Evolutionary conservation across 1,140 invertebrate genomes (phyloP).

Genomic region (Cherax quadricarinatus): DNA sequence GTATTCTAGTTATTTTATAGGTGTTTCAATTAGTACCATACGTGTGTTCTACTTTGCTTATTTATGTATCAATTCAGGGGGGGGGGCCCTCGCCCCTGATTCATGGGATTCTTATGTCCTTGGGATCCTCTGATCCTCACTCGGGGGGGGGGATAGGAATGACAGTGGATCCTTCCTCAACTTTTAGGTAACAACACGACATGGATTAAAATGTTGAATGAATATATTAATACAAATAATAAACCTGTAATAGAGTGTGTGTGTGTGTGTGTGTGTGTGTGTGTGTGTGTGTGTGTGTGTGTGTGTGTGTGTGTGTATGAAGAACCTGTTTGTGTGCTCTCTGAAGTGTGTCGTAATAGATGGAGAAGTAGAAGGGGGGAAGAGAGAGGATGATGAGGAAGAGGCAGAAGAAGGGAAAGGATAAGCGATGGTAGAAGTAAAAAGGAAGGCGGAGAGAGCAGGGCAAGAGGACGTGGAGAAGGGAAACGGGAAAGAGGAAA

Average conservation of each 20-base stretch:
- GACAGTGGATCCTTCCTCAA: too few relatives aligned
- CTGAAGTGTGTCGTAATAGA: neutral
- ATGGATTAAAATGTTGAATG: too few relatives aligned
- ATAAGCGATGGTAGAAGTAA: neutral
- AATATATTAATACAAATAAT: too few relatives aligned
- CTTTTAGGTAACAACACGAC: too few relatives aligned
- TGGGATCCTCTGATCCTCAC: too few relatives aligned
- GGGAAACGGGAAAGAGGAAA: neutral
- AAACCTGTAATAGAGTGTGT: neutral
- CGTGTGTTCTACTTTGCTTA: too few relatives aligned
- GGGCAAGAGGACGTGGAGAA: neutral
- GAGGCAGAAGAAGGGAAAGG: neutral
- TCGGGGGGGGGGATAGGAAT: too few relatives aligned
- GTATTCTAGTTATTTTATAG: too few relatives aligned
- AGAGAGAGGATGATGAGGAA: neutral
- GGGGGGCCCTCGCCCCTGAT: too few relatives aligned
- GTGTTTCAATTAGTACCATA: too few relatives aligned
- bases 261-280: conserved; percentile 40
- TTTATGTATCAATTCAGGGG: too few relatives aligned
- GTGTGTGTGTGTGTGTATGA: neutral
- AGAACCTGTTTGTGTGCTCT: neutral
- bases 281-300: neutral
- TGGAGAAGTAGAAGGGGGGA: neutral
- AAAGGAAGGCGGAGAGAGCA: neutral
- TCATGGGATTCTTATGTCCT: too few relatives aligned